Conservation (phyloP, 2,113 vertebrate species). For the Callopanchax toddi region DNA sequence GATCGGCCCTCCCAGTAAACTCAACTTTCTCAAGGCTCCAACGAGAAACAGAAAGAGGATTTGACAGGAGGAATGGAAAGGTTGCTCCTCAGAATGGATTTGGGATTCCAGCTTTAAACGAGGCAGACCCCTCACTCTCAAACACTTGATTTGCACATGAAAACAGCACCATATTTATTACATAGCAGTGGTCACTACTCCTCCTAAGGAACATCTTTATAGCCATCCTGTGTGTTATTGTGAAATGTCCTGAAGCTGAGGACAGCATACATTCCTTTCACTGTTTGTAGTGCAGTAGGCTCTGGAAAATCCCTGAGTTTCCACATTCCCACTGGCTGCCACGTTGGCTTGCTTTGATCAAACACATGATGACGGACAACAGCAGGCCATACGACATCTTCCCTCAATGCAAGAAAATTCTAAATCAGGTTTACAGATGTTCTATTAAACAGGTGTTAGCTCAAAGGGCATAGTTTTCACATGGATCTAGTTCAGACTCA, state of each 20-base stretch:
- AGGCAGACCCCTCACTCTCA: constrained; percentile 39
- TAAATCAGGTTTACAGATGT: constrained; percentile 7
- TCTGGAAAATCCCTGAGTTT: constrained; percentile 81
- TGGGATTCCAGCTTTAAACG: no score
- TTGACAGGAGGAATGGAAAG: constrained; percentile 43
- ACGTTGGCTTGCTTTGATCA: constrained; percentile 28
- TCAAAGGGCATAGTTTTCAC: background rate
- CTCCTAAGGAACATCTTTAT: background rate
- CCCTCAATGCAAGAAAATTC: constrained; percentile 13
- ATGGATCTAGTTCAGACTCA: background rate
- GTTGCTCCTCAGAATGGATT: constrained; percentile 43
- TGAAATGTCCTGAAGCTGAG: constrained; percentile 41
- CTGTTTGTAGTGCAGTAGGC: constrained; percentile 41
- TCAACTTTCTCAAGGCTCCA: constrained; percentile 59
- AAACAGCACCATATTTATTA: constrained; percentile 24
- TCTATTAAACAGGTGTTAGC: background rate
- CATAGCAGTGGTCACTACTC: background rate
- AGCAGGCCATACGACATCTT: constrained; percentile 9
- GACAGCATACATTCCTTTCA: constrained; percentile 50
- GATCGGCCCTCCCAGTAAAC: constrained; percentile 28
- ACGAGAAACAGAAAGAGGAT: constrained; percentile 59
- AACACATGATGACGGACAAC: constrained; percentile 23
- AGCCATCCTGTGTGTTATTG: constrained; percentile 18
- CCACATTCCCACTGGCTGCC: constrained; percentile 51
- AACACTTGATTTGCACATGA: constrained; percentile 28